Percentiles rank a stretch among this genome's conserved stretches.
Evolutionary conservation across 2,113 vertebrate genomes (phyloP).

Genomic region (Mungos mungo): DNA sequence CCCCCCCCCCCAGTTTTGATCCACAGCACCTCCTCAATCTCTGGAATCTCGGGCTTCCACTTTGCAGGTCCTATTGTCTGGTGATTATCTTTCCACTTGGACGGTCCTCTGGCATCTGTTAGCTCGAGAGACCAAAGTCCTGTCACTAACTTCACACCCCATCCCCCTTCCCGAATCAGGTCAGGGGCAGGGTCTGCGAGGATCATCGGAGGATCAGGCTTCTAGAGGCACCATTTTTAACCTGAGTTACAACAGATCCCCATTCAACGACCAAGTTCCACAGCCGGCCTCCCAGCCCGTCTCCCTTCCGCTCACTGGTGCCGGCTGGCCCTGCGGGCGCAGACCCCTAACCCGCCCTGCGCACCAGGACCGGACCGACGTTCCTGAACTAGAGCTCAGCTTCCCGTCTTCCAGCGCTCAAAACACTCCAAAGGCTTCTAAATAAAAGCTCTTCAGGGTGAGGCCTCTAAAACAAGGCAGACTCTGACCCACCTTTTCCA

Average conservation of each 20-base stretch:
- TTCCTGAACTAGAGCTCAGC: background rate
- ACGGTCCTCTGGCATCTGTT: conserved; percentile 17
- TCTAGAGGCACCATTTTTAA: background rate
- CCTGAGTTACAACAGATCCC: background rate
- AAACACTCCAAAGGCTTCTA: background rate
- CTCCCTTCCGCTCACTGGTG: background rate
- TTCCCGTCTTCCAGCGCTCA: background rate
- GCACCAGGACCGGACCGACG: background rate
- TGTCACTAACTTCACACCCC: background rate
- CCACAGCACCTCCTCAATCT: background rate
- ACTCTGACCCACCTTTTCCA: background rate
- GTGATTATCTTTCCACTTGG: conserved; percentile 35
- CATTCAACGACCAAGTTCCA: background rate
- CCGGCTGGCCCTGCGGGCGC: background rate
- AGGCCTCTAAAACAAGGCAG: background rate
- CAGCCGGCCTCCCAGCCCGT: background rate
- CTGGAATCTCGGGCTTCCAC: background rate
- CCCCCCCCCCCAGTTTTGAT: background rate
- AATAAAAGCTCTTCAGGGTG: background rate
- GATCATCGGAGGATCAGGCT: background rate
- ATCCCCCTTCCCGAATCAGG: background rate
- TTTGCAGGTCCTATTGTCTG: conserved; percentile 26
- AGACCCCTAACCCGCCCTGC: background rate
- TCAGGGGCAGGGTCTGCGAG: background rate
- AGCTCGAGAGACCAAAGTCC: background rate